These are phyloP conservation scores for Scaptodrosophila latifasciaeformis DNA, from an alignment of 2,888 invertebrate species.

Conservation along the genomic window DNA sequence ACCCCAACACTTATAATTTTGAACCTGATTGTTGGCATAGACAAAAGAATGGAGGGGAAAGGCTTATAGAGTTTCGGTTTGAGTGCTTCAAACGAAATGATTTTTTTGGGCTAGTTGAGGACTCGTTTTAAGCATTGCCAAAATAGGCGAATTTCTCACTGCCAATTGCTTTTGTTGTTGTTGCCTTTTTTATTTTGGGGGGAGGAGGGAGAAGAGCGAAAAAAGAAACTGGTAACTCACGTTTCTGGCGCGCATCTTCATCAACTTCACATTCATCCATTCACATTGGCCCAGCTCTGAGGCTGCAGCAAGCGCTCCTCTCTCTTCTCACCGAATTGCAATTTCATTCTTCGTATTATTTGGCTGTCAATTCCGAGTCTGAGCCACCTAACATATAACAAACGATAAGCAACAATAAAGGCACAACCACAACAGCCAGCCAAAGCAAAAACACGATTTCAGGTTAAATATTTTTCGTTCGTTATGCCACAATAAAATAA, in stretches of 20 bases:
- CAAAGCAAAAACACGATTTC: background rate
- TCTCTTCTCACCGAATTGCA: background rate
- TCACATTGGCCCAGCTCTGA: background rate
- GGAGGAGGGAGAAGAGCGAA: background rate
- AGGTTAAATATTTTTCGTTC: constrained; percentile 1
- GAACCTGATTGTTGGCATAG: background rate
- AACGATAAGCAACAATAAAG: constrained; percentile 9
- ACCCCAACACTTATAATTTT: too few relatives aligned
- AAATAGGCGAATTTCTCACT: constrained; percentile 42
- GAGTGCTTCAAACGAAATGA: too few relatives aligned
- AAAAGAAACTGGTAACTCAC: constrained; percentile 16
- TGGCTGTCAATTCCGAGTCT: constrained; percentile 41
- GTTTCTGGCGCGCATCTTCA: constrained; percentile 55
- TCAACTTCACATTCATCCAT: constrained; percentile 25
- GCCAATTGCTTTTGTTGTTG: constrained; percentile 31
- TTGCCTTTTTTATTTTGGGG: background rate
- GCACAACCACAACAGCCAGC: too few relatives aligned
- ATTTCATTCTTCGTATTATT: constrained; percentile 36
- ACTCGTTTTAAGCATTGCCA: too few relatives aligned
- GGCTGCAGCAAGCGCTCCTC: constrained; percentile 1
- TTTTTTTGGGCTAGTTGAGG: too few relatives aligned
- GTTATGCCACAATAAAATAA: background rate
- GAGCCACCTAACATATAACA: constrained; percentile 19
- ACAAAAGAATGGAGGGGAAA: constrained; percentile 5
- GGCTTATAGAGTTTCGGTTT: background rate